Evolutionary conservation across 2,797 vertebrate genomes (phyloP), one percentile per base, ranked within the genome.

Genomic region (Esox masquinongy): DNA sequence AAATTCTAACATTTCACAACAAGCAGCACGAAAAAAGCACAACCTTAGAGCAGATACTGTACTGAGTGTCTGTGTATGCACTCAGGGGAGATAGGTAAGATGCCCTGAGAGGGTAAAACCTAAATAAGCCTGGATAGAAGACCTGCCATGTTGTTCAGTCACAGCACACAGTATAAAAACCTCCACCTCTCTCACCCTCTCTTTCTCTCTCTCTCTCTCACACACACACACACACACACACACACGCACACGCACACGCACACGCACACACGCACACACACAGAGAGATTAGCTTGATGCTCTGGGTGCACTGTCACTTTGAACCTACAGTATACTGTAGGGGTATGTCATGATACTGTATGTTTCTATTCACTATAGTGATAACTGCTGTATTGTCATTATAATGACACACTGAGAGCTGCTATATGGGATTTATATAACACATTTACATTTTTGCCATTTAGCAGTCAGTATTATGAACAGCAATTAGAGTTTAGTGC

Each of bases 161-260:
- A 70, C 43, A 50, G 68, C 14, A 39, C 14, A 22, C 19, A 69
- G 59, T 47, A 70, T 9, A 49, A 15, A 5, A 31, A 31, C 29
- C 29, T 31, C 68, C 7, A 24, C 15, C 59, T 24, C 24, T 29
- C 24, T 12, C 2, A 24, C n/a, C 2, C n/a, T 22, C 0, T 11
- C 43, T 47, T 39, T 26, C 5, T 24, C 14, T 15, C 68, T 26
- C 39, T 49, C 39, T 49, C 68, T 12, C 68, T 16, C 22, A 17
- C 68, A 69, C n/a, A 17, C 68, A 69, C 68, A 3, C 43, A 70
- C 68, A 69, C 39, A 69, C 11, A 29, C 61, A n/a, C n/a, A n/a
- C 68, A 3, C 43, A 70, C n/a, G n/a, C 39, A 69, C 11, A 29
- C 61, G n/a, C n/a, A n/a, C 22, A 17, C 68, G 47, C n/a, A 17